Evolutionary conservation across 2,113 vertebrate genomes (phyloP), one percentile per base, ranked within the genome.

Genomic region (Cyanoderma ruficeps): DNA sequence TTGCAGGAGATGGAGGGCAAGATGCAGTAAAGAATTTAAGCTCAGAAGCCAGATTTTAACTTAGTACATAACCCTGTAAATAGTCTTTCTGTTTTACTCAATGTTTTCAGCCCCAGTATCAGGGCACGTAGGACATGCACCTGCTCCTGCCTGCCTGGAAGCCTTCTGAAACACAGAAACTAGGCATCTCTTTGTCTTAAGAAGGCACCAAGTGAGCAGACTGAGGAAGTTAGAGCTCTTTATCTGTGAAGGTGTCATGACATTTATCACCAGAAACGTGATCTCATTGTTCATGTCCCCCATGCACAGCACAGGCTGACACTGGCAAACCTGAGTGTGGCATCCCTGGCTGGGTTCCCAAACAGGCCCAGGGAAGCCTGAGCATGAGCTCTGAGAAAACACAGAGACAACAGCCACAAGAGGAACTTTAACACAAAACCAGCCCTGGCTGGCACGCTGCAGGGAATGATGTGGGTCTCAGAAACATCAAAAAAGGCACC

Each of bases 121-220:
- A 30, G 65, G 27, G 42, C 28, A 67, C 0, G 0, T 17, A n/a
- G 21, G 41, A 59, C 37, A 50, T 5, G 12, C 11, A 83, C 7
- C 41, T 37, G 6, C n/a, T 37, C 22, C 31, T 42, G 46, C 25
- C 65, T 83, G 50, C 24, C 39, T 35, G n/a, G 24, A 74, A 57
- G 21, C 28, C 39, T 44, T 41, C 77, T 46, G 50, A 70, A 91
- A 82, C 20, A 70, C 16, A 44, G 23, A 35, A 68, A 56, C 23
- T 2, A 63, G 59, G 5, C 42, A 81, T 10, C 11, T 6, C 9
- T 55, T 61, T 56, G 17, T 25, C 69, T 61, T 61, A 15, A 30
- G 21, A 60, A 81, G 70, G 6, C 42, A 96, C 16, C 8, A 63
- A 74, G 74, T 6, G 2, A 78, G 24, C 33, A 76, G 59, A 68